Evolutionary conservation across 2,888 invertebrate species (phyloP), one percentile per base, ranked within the genome.

Genomic region (Caenorhabditis afra): DNA sequence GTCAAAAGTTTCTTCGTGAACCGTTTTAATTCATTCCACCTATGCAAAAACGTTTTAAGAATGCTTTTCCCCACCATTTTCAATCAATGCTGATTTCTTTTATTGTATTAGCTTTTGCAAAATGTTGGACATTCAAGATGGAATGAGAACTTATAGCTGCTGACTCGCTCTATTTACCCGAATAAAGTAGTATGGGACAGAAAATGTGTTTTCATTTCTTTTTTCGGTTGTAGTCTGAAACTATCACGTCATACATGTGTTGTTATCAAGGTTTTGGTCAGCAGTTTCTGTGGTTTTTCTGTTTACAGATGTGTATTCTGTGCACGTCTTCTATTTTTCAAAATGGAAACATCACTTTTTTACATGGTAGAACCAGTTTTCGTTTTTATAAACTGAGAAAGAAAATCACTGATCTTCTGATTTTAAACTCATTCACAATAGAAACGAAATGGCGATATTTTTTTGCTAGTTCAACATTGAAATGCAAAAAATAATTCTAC

Each of bases 141-240:
- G 57, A 75, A 75, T 75, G 49, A 75, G 67, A 61, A 75, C 61
- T 75, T 67, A 75, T 75, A 75, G 75, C 75, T 75, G 75, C 71
- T 29, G 57, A 61, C 10, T 58, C 39, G 20, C 16, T 1, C 5
- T 57, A 39, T 39, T 57, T 57, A n/a, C 20, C 41, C 11, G 22
- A 41, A 39, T 41, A 57, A 57, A 57, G 41, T 53, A 53, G 53
- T 35, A 16, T 53, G 53, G 53, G 53, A 29, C n/a, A 53, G 29
- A 37, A 16, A 10, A 22, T 22, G 4, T 53, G 53, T 35, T 35
- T 53, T 53, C 35, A 41, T 41, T 52, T 52, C 23, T 29, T 3
- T 52, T 29, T 52, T 22, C 49, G 7, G 29, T 22, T 23, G 7
- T 52, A n/a, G 29, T n/a, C 52, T 23, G 3, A n/a, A 22, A 50